A percentile compares a stretch with the other conserved stretches of the same genome.
These are phyloP conservation scores for Hydrolagus affinis DNA, from an alignment of 2,113 vertebrate genomes.

Conservation along the genomic window DNA sequence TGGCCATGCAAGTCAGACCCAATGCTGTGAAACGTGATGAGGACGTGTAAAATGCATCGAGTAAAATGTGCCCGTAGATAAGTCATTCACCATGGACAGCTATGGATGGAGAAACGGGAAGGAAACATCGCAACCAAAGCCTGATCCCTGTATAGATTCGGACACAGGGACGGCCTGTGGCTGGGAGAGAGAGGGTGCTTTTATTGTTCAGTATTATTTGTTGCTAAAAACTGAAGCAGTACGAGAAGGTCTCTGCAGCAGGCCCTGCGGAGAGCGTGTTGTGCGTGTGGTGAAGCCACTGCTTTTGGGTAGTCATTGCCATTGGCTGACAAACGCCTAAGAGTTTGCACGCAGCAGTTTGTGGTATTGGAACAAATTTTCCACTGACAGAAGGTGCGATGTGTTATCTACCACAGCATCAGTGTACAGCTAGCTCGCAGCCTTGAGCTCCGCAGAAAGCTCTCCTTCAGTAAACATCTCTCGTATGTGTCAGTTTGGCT, in stretches of 20 bases:
- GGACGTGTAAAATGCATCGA: too few species aligned
- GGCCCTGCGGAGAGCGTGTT: background rate
- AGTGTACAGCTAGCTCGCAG: background rate
- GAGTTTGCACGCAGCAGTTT: conserved; percentile 18
- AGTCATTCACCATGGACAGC: too few species aligned
- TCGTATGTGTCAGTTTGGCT: too few species aligned
- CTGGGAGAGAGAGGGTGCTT: background rate
- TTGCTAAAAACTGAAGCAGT: background rate
- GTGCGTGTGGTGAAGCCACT: conserved; percentile 11
- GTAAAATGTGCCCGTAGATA: too few species aligned
- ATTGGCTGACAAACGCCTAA: conserved; percentile 24
- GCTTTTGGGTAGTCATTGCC: background rate
- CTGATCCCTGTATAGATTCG: too few species aligned
- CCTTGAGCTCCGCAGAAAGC: background rate
- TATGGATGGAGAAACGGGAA: too few species aligned
- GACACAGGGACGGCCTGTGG: too few species aligned
- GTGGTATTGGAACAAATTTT: conserved; percentile 30
- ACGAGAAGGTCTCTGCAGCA: background rate
- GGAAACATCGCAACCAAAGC: too few species aligned
- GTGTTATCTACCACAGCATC: conserved; percentile 24
- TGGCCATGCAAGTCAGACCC: too few species aligned
- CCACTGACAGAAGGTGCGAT: conserved; percentile 30
- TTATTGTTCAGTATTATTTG: background rate
- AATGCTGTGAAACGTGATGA: too few species aligned
- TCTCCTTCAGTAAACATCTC: too few species aligned